These are phyloP conservation scores for Okamejei kenojei DNA, from an alignment of 2,797 vertebrate species.

Conservation along the genomic window DNA sequence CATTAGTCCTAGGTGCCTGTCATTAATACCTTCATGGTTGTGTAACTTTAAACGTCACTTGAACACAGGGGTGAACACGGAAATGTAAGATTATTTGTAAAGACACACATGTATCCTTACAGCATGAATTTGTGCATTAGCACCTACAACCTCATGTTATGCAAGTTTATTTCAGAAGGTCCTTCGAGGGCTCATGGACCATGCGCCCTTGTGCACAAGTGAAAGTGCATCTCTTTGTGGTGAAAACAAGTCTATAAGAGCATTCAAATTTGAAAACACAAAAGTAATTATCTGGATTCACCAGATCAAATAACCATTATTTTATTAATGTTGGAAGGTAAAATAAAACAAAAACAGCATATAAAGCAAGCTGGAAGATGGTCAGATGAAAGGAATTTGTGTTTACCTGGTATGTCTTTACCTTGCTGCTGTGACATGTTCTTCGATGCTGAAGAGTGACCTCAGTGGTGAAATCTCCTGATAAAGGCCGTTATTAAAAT, in stretches of 20 bases:
- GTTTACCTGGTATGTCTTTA: not conserved
- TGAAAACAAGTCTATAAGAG: not conserved
- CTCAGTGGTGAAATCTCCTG: not conserved
- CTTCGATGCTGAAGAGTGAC: not conserved
- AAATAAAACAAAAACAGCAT: not conserved
- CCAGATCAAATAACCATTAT: not conserved
- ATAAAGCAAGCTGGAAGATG: not conserved
- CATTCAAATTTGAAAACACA: not conserved
- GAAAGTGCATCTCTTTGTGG: not conserved
- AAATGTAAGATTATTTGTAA: no score
- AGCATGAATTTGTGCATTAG: no score
- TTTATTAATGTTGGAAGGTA: not conserved
- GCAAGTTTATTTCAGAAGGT: no score
- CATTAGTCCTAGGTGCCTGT: not conserved
- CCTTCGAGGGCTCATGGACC: no score
- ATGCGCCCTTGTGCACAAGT: not conserved
- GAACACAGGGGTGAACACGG: no score
- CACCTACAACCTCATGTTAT: no score
- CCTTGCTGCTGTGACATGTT: not conserved
- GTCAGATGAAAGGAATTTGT: not conserved
- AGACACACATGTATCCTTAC: no score
- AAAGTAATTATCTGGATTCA: not conserved
- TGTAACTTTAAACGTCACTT: no score
- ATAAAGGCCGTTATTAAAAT: not conserved
- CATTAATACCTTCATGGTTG: not conserved